Evolutionary conservation across 2,113 vertebrate species (phyloP).

Genomic region (Corvus moneduloides): DNA sequence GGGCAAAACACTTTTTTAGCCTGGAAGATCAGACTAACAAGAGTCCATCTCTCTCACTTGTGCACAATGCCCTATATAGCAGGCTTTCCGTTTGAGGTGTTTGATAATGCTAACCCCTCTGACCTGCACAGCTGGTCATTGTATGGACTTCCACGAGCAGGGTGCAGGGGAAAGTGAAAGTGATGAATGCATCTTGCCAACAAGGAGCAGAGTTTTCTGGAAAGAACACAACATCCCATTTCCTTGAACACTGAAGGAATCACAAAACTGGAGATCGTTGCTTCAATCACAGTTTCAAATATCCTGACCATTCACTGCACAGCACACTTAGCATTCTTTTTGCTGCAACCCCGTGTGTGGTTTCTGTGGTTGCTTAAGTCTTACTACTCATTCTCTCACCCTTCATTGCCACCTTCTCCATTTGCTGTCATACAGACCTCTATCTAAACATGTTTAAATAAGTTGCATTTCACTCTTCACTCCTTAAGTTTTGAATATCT

Average conservation of each 20-base stretch:
- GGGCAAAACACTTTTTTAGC: background rate
- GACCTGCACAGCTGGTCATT: background rate
- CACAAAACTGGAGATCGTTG: background rate
- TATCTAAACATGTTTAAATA: background rate
- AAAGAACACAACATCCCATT: background rate
- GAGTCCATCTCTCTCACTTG: background rate
- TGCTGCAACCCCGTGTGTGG: fast-evolving
- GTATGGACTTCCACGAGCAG: background rate
- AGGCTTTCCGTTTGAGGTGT: background rate
- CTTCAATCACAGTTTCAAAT: background rate
- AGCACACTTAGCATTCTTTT: background rate
- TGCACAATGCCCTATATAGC: background rate
- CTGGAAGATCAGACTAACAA: background rate
- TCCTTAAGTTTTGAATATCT: background rate
- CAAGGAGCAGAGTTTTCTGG: background rate
- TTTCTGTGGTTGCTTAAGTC: background rate
- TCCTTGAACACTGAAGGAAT: background rate
- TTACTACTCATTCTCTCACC: background rate
- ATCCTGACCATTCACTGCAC: background rate
- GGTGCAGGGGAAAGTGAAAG: background rate
- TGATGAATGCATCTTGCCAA: background rate
- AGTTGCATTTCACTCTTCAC: background rate
- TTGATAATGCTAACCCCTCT: background rate
- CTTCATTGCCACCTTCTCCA: background rate
- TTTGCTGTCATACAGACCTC: background rate